Percentiles rank a stretch among this genome's conserved stretches.
Evolutionary conservation across 53 echinoderm and acorn worm species (phyloP).

Genomic region (Astropecten irregularis): DNA sequence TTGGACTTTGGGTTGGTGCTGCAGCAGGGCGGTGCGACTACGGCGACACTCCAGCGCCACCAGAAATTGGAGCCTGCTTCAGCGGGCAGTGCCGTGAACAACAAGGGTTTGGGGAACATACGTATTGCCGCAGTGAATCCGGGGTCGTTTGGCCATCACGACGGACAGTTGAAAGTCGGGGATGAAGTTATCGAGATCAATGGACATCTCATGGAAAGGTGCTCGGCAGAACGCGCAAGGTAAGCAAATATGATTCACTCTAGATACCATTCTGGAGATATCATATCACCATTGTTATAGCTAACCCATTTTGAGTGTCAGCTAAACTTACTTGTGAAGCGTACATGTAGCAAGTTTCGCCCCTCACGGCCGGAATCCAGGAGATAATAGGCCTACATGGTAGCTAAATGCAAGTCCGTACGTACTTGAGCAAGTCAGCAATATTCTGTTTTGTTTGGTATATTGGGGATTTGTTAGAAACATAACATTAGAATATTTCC

Average conservation of each 20-base stretch:
- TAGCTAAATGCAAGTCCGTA: too few species aligned
- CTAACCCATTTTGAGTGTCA: too few species aligned
- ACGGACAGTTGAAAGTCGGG: constrained; percentile 72
- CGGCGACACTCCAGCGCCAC: constrained; percentile 51
- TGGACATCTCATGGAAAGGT: constrained; percentile 78
- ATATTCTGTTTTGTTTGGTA: too few species aligned
- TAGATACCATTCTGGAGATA: background rate
- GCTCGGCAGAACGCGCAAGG: constrained; percentile 83
- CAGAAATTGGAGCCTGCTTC: constrained; percentile 34
- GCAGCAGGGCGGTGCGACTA: constrained; percentile 42
- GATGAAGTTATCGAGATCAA: constrained; percentile 90
- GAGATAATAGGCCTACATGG: too few species aligned
- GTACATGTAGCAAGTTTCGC: too few species aligned
- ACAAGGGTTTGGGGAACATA: constrained; percentile 72
- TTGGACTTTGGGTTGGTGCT: constrained; percentile 81
- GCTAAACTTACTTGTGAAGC: too few species aligned
- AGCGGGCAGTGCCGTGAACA: background rate
- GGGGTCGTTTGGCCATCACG: constrained; percentile 56
- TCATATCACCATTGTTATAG: too few species aligned
- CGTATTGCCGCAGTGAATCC: constrained; percentile 65
- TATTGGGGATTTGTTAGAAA: background rate
- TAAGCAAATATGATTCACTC: constrained; percentile 33
- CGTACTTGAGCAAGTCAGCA: too few species aligned
- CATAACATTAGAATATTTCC: too few species aligned
- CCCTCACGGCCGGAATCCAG: too few species aligned